Evolutionary conservation across 1,140 invertebrate genomes (phyloP), one percentile per base, ranked within the genome.

Genomic region (Pogonomyrmex californicus): DNA sequence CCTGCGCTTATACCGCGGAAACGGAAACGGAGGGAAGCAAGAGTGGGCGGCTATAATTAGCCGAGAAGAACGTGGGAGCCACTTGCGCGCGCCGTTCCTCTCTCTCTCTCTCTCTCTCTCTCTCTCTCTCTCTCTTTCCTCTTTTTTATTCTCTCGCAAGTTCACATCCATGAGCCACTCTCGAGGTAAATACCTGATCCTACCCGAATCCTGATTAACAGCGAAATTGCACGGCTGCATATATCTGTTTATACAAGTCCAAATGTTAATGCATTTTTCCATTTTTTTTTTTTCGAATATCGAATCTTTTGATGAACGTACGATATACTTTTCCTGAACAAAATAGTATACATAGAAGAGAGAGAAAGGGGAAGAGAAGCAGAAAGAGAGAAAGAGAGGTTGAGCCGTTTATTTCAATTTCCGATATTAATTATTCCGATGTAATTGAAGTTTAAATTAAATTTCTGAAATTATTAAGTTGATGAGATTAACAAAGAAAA

Each of bases 11-110:
- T 56, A 51, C 60, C 54, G 78, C 78, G 85, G 60, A 85, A 86
- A 89, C 60, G 78, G 65, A 87, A 89, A 90, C 65, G 56, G 33
- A 75, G 56, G 33, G 49, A 30, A 17, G 51, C 56, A 44, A 60
- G 66, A 87, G 63, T 54, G 82, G 65, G 73, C 36, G 75, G 58
- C 62, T 87, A 78, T 87, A 90, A 89, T 90, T 90, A 90, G 60
- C 62, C 36, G 41, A 41, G 63, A 73, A 65, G 62, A 56, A 78
- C 49, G 23, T 33, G 73, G 38, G 14, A 77, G 47, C 58, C 30
- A 76, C 82, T 85, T 76, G 82, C 82, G 70, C 58, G 23, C 73
- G 47, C 38, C 33, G 47, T 38, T 41, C 49, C 68, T 30, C 17
- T 73, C 70, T 41, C 10, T 14, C 9, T 56, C 33, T 54, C 49